Base-by-base conservation (phyloP, 2,113 vertebrate species). In the Tor tambroides region DNA sequence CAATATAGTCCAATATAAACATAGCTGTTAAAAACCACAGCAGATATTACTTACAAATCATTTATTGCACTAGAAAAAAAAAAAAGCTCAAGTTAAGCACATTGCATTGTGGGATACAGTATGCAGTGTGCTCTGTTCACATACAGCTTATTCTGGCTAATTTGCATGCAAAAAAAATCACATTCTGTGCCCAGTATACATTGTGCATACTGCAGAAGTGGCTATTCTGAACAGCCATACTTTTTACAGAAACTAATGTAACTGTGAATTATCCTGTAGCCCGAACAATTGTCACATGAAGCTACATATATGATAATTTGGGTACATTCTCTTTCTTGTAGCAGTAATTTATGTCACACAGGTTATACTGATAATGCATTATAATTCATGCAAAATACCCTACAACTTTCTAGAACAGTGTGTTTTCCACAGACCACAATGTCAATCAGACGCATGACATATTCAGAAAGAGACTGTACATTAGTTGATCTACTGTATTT, bases 351-450 rank as follows among this genome's bases (percentile, higher is more conserved):
- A 59, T 51, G 46, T 79, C 77, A 56, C 17, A 30, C 21, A 21
- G 51, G 78, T 59, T 80, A 35, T 43, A 17, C 78, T 80, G 32
- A 41, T 17, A 80, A 80, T 19, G 51, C 56, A 28, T 63, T 35
- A 41, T 80, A 80, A 80, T 80, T 79, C 28, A 79, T 79, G 76
- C 30, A 79, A 79, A 79, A 78, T 35, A 54, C 17, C 21, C 28
- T 21, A 49, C 38, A 46, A 32, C 26, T 30, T 77, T 51, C 26
- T 19, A 15, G 74, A n/a, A n/a, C n/a, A n/a, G n/a, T 41, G 7
- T 15, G 2, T 32, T 67, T 30, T 67, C 63, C 14, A 30, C 63
- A 11, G 1, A 67, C 3, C 54, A 21, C 54, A 21, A 21, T 43
- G 35, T 78, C 76, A 56, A 4, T 79, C 76, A 56, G 43, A 15